Evolutionary conservation across 2,888 invertebrate genomes (phyloP), one percentile per base, ranked within the genome.

Genomic region (Ochropleura leucogaster): DNA sequence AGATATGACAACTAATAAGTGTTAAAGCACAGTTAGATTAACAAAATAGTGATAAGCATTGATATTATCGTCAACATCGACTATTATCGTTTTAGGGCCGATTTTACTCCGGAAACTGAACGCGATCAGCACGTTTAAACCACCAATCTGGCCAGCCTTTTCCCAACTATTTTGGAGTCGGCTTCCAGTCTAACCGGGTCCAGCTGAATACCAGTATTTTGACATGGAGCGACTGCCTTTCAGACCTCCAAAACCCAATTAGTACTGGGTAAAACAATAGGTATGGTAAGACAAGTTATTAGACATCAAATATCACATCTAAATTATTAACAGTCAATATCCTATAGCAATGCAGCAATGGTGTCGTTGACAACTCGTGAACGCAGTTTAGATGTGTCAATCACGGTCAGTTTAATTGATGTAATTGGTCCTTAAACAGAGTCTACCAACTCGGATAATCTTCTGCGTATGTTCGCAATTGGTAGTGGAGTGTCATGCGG

Each of bases 371-470:
- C 40, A 40, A 16, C 8, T 40, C 16, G 16, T 30, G 30, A 40
- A 40, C 40, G 59, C 57, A 57, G 16, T 57, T 30, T 14, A 30
- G 30, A 7, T 30, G 8, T 16, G 9, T 59, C 9, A 16, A 59
- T 59, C 30, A 59, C 8, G 59, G 30, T 57, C 57, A 14, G 30
- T 40, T 40, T 16, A 8, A 30, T 30, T 40, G 57, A 30, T 59
- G 40, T 16, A 59, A 59, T 40, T 59, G 40, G 40, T 40, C 59
- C 8, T 64, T 64, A 77, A n/a, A 18, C 40, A 30, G 89, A 86
- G 16, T 95, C 95, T n/a, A 92, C 90, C 49, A 95, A 77, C 70
- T 94, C 86, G 0, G 96, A 96, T 5, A 96, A 87, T 64, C 93
- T 89, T 73, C 88, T 89, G 30, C 93, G 91, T 40, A 96, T 92